Evolutionary conservation across 2,797 vertebrate species (phyloP).

Genomic region (Melanogrammus aeglefinus): DNA sequence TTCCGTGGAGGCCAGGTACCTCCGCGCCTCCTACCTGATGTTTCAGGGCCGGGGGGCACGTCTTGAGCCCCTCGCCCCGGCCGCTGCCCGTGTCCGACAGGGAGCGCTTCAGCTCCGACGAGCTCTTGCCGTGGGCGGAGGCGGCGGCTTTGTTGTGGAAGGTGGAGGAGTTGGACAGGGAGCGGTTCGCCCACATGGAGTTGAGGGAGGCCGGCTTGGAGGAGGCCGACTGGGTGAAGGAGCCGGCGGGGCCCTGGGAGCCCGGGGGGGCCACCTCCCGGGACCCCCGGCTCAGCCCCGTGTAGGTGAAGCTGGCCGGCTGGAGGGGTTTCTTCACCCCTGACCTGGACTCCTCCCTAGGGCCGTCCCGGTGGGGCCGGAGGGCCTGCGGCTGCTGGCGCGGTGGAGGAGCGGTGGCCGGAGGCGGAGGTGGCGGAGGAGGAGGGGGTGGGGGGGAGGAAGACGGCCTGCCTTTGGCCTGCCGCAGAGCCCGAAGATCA

Average conservation of each 20-base stretch:
- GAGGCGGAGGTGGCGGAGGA: background rate
- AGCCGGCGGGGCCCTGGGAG: conserved; percentile 38
- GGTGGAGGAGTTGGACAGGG: conserved; percentile 36
- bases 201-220: conserved; percentile 43
- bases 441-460: conserved; percentile 11
- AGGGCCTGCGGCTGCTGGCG: conserved; percentile 73
- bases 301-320: conserved; percentile 76
- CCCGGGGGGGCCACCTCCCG: conserved; percentile 43
- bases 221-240: conserved; percentile 50
- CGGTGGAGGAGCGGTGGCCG: conserved; percentile 14
- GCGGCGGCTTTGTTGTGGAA: conserved; percentile 36
- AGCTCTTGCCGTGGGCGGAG: conserved; percentile 43
- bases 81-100: conserved; percentile 33
- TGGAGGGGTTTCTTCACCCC: conserved; percentile 72
- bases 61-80: conserved; percentile 44
- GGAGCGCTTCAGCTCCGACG: conserved; percentile 51
- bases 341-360: conserved; percentile 49
- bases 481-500: conserved; percentile 78
- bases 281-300: conserved; percentile 52
- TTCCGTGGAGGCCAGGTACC: conserved; percentile 28
- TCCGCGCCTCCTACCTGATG: conserved; percentile 7
- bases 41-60: conserved; percentile 32
- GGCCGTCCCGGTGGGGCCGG: conserved; percentile 65
- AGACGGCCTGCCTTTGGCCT: conserved; percentile 60
- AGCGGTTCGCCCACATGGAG: conserved; percentile 52